Percentiles rank a stretch among this genome's conserved stretches.
phyloP scores from a whole-genome alignment of 1,140 invertebrate species.

The Ceratina japonica region DNA sequence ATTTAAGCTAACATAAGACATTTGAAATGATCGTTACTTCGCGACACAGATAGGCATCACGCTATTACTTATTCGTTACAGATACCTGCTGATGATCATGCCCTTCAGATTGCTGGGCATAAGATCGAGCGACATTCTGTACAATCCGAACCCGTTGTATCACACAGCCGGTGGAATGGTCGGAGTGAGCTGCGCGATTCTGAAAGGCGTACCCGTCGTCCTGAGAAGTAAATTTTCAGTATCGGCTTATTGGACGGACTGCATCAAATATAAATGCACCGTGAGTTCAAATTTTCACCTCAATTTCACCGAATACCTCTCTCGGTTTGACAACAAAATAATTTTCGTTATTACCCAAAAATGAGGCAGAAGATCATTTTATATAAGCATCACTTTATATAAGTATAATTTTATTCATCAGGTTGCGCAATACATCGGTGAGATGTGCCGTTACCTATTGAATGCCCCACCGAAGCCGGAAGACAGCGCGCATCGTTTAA shows the following conservation, averaged over 20 bases:
- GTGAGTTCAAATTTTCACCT: constrained; percentile 75
- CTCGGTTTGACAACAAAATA: background rate
- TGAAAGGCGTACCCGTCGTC: constrained; percentile 83
- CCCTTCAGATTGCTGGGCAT: constrained; percentile 76
- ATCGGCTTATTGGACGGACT: constrained; percentile 87
- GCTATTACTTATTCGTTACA: constrained; percentile 55
- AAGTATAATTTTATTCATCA: constrained; percentile 67
- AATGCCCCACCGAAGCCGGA: constrained; percentile 81
- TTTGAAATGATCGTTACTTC: background rate
- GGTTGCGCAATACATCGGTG: constrained; percentile 89
- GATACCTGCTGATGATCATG: constrained; percentile 75
- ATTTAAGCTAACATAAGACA: too few species aligned
- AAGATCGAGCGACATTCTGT: constrained; percentile 77
- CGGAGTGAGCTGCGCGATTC: constrained; percentile 82
- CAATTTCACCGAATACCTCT: background rate
- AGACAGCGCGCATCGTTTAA: constrained; percentile 74
- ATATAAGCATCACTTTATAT: background rate
- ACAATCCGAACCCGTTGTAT: constrained; percentile 86
- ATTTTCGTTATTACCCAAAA: too few species aligned
- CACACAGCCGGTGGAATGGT: constrained; percentile 85
- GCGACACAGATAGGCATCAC: background rate
- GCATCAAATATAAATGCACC: constrained; percentile 86
- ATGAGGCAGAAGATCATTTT: too few species aligned
- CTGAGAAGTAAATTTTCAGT: constrained; percentile 88
- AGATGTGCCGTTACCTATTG: constrained; percentile 89